Evolutionary conservation across 2,113 vertebrate species (phyloP).

Genomic region (Protobothrops mucrosquamatus): DNA sequence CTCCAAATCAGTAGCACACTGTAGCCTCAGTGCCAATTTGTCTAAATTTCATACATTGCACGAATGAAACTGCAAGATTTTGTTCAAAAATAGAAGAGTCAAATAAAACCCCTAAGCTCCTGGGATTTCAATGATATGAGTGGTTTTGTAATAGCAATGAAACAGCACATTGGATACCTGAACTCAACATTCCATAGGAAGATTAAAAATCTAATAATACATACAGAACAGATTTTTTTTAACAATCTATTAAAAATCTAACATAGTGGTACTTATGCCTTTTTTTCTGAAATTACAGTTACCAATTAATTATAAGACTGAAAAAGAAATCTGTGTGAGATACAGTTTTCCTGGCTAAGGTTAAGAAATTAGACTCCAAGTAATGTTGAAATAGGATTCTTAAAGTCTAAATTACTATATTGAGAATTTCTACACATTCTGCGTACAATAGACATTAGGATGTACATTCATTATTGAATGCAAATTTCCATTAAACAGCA

Average conservation of each 20-base stretch:
- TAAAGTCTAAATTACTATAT: neutral
- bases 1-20: constrained; percentile 34
- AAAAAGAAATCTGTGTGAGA: neutral
- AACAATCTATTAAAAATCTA: neutral
- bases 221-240: neutral
- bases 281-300: neutral
- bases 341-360: too few species aligned
- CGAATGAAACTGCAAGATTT: neutral
- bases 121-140: neutral
- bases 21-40: constrained; percentile 9
- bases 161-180: neutral
- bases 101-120: neutral
- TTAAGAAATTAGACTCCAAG: neutral
- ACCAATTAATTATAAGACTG: neutral
- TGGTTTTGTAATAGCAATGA: neutral
- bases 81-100: constrained; percentile 17
- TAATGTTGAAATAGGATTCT: neutral
- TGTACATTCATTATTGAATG: neutral
- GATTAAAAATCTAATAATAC: neutral
- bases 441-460: neutral
- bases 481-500: neutral
- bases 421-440: neutral
- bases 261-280: neutral
- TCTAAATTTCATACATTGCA: constrained; percentile 28
- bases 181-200: neutral